These are phyloP conservation scores for Drepana falcataria DNA, from an alignment of 2,888 invertebrate genomes.

Conservation along the genomic window DNA sequence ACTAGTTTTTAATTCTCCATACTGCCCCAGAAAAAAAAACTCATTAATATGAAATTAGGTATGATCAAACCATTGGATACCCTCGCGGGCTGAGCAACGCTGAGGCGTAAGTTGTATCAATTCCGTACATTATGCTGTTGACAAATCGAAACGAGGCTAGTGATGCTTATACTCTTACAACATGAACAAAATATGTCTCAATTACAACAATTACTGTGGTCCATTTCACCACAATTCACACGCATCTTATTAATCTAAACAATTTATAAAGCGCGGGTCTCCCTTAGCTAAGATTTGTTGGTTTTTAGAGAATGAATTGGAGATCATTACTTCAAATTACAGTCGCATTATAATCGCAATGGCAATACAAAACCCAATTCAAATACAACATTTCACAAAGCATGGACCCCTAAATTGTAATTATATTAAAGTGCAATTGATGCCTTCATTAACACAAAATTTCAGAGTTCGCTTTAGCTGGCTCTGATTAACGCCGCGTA, in stretches of 20 bases:
- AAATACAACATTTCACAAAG: too few species aligned
- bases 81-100: background rate
- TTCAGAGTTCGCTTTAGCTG: slow-evolving; percentile 25
- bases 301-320: too few species aligned
- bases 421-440: too few species aligned
- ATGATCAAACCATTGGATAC: background rate
- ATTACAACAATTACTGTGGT: background rate
- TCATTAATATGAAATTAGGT: too few species aligned
- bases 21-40: too few species aligned
- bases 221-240: background rate
- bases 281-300: background rate
- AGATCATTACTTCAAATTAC: background rate
- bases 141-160: background rate
- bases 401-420: too few species aligned
- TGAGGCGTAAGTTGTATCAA: background rate
- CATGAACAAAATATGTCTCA: background rate
- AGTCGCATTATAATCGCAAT: background rate
- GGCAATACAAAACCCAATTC: too few species aligned
- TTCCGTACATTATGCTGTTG: background rate
- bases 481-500: slow-evolving; percentile 21
- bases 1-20: too few species aligned
- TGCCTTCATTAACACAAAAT: background rate
- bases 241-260: background rate
- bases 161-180: background rate
- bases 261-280: background rate